A percentile compares a stretch with the other conserved stretches of the same genome.
phyloP scores from a whole-genome alignment of 2,113 vertebrate species.

The Lycaon pictus region DNA sequence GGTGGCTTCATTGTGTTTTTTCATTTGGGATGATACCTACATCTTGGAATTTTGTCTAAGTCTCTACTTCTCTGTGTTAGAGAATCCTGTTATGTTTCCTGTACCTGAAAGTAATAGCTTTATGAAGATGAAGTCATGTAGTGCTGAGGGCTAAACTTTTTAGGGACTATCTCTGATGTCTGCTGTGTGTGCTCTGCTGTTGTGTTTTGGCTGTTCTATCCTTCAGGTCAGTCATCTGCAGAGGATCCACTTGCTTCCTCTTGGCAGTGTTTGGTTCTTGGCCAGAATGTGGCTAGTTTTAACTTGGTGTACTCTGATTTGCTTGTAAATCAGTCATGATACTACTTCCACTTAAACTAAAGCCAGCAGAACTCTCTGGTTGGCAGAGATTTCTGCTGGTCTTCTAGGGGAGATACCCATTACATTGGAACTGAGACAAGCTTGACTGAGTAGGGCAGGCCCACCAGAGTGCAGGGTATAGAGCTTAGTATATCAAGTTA shows the following conservation, averaged over 20 bases:
- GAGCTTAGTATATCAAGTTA: neutral
- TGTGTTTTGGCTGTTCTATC: neutral
- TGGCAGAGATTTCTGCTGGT: neutral
- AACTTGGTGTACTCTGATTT: neutral
- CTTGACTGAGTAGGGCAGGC: neutral
- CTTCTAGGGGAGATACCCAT: neutral
- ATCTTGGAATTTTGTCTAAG: neutral
- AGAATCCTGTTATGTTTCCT: neutral
- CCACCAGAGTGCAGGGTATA: neutral
- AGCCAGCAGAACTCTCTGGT: neutral
- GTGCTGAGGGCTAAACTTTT: neutral
- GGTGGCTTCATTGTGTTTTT: neutral
- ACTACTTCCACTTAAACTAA: neutral
- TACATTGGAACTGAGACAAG: neutral
- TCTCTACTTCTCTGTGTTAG: neutral
- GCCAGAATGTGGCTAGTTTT: neutral
- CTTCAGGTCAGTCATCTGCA: neutral
- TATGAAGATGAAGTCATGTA: neutral
- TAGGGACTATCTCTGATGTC: neutral
- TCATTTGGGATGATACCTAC: neutral
- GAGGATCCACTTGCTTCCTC: neutral
- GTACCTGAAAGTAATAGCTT: neutral
- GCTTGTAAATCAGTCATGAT: neutral
- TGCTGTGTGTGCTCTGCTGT: neutral
- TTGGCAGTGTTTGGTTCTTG: neutral